Percentiles rank a stretch among this genome's conserved stretches.
phyloP scores from a whole-genome alignment of 1,140 invertebrate genomes.

The Drosophila hydei region DNA sequence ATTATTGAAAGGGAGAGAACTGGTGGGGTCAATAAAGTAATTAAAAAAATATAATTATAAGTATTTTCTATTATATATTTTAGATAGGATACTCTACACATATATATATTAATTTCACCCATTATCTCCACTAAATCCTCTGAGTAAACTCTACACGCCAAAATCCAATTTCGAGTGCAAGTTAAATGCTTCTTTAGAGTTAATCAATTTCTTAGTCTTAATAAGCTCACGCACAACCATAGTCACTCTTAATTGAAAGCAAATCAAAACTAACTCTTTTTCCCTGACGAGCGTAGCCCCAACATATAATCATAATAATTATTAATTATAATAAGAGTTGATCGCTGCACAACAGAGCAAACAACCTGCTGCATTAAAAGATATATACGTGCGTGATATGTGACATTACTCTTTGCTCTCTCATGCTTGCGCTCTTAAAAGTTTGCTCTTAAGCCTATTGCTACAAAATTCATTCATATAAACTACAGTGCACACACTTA shows the following conservation, averaged over 20 bases:
- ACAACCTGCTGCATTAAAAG: conserved; percentile 63
- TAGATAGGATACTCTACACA: too few species aligned
- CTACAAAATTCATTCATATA: conserved; percentile 69
- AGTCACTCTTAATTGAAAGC: conserved; percentile 27
- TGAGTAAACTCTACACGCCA: too few species aligned
- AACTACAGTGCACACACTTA: background rate
- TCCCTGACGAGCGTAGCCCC: background rate
- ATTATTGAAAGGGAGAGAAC: background rate
- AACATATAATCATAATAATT: conserved; percentile 52
- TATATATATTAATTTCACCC: too few species aligned
- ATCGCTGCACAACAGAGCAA: conserved; percentile 51
- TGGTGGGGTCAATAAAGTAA: too few species aligned
- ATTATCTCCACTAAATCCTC: too few species aligned
- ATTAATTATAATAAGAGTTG: conserved; percentile 57
- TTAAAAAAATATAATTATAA: too few species aligned
- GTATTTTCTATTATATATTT: too few species aligned
- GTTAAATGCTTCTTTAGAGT: background rate
- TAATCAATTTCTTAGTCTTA: background rate
- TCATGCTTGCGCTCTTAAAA: conserved; percentile 13
- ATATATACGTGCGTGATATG: background rate
- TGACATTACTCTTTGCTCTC: conserved; percentile 12
- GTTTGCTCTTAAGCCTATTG: conserved; percentile 27
- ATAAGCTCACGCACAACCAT: background rate
- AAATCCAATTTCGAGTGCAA: background rate
- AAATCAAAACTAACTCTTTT: conserved; percentile 24